Conservation (phyloP, 1,140 invertebrate genomes). For the Drosophila pseudoobscura region DNA sequence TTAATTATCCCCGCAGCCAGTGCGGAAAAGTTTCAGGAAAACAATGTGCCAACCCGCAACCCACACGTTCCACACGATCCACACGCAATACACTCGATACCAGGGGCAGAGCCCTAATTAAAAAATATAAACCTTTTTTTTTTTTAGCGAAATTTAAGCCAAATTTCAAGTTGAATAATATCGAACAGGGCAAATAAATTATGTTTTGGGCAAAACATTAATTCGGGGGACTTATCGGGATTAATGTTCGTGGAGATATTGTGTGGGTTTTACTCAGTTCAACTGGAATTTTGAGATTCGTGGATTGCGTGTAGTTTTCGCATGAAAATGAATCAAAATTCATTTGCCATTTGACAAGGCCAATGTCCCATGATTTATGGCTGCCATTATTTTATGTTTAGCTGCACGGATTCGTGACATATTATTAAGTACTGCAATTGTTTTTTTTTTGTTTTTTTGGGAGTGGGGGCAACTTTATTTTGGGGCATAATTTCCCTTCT, state of each 20-base stretch:
- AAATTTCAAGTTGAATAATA: neutral
- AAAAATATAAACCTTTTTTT: neutral
- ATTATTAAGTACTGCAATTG: slow-evolving; percentile 43
- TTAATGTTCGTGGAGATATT: too few species aligned
- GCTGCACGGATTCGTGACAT: slow-evolving; percentile 60
- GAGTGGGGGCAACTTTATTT: slow-evolving; percentile 2
- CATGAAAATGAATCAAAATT: slow-evolving; percentile 53
- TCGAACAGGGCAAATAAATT: too few species aligned
- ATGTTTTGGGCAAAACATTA: too few species aligned
- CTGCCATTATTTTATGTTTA: slow-evolving; percentile 64
- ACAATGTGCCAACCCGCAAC: slow-evolving; percentile 14
- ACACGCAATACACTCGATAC: slow-evolving; percentile 21
- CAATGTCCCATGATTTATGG: slow-evolving; percentile 68
- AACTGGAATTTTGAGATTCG: too few species aligned
- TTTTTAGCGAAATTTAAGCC: neutral
- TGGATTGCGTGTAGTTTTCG: slow-evolving; percentile 55
- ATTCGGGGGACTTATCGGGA: too few species aligned
- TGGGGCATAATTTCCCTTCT: slow-evolving; percentile 19
- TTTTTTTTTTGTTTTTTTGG: neutral
- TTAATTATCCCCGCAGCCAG: slow-evolving; percentile 45
- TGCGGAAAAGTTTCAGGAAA: neutral
- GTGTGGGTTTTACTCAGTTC: too few species aligned
- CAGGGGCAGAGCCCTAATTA: slow-evolving; percentile 16
- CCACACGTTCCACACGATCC: slow-evolving; percentile 13
- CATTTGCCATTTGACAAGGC: slow-evolving; percentile 65